Evolutionary conservation across 2,888 invertebrate genomes (phyloP).

Genomic region (Cepaea hortensis): DNA sequence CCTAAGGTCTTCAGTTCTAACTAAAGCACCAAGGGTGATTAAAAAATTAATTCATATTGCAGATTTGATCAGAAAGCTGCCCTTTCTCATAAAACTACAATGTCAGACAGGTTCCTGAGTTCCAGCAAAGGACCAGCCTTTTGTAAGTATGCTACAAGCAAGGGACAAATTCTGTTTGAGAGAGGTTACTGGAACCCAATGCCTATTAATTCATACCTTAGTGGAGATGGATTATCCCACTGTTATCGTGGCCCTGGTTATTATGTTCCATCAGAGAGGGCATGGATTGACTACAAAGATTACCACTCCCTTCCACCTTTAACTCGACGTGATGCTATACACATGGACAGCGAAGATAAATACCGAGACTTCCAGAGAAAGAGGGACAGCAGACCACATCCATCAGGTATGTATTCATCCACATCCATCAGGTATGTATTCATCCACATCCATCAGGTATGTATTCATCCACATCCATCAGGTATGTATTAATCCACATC

Average conservation of each 20-base stretch:
- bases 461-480: no score
- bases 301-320: constrained; percentile 65
- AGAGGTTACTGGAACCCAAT: constrained; percentile 67
- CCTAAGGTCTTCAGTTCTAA: background rate
- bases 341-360: constrained; percentile 70
- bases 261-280: constrained; percentile 71
- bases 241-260: constrained; percentile 64
- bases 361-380: constrained; percentile 67
- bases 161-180: constrained; percentile 59
- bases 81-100: background rate
- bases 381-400: constrained; percentile 65
- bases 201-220: constrained; percentile 67
- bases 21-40: background rate
- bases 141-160: constrained; percentile 58
- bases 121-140: constrained; percentile 48
- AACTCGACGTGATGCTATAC: constrained; percentile 68
- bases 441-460: no score
- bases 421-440: no score
- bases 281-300: constrained; percentile 66
- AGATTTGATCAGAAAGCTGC: background rate
- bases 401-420: constrained; percentile 66
- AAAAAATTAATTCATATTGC: background rate
- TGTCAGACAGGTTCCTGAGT: constrained; percentile 51
- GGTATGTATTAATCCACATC: no score
- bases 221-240: constrained; percentile 69